Conservation (phyloP, 37 sponge, comb jelly and placozoan genomes). For the Cliona cf. orientalis region DNA sequence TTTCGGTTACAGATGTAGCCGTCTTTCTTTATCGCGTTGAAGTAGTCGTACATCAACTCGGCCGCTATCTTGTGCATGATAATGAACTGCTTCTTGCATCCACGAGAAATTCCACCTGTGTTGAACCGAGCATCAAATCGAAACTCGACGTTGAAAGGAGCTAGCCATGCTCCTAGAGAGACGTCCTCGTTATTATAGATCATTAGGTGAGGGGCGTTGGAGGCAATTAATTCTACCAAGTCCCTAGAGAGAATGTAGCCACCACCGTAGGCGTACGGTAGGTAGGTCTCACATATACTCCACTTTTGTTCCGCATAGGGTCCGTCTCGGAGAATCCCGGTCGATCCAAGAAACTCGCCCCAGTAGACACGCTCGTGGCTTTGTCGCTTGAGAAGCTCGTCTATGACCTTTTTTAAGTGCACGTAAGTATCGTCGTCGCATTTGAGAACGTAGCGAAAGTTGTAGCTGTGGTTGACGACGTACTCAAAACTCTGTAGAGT, state of each 20-base stretch:
- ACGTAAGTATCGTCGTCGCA: constrained; percentile 72
- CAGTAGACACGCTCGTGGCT: constrained; percentile 43
- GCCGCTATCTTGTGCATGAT: constrained; percentile 28
- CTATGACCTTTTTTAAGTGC: background rate
- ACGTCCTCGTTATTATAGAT: constrained; percentile 65
- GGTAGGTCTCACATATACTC: constrained; percentile 48
- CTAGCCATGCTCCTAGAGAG: constrained; percentile 67
- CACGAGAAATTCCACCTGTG: constrained; percentile 27
- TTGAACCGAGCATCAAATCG: constrained; percentile 47
- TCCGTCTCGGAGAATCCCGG: constrained; percentile 1
- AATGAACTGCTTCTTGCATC: constrained; percentile 55
- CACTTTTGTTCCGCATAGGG: constrained; percentile 45
- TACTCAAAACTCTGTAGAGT: constrained; percentile 16
- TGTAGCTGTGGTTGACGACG: background rate
- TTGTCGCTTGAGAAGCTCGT: constrained; percentile 5
- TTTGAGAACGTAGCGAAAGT: constrained; percentile 51
- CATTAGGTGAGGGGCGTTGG: constrained; percentile 25
- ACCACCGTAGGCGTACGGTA: constrained; percentile 64
- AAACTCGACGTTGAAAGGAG: constrained; percentile 43
- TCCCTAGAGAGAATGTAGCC: constrained; percentile 54
- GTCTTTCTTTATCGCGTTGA: background rate
- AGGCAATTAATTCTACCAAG: constrained; percentile 25
- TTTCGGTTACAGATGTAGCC: constrained; percentile 18
- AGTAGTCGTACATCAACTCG: constrained; percentile 3
- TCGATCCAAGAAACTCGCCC: constrained; percentile 43